Base-by-base conservation (phyloP, 1,140 invertebrate species). In the Hyposmocoma kahamanoa region DNA sequence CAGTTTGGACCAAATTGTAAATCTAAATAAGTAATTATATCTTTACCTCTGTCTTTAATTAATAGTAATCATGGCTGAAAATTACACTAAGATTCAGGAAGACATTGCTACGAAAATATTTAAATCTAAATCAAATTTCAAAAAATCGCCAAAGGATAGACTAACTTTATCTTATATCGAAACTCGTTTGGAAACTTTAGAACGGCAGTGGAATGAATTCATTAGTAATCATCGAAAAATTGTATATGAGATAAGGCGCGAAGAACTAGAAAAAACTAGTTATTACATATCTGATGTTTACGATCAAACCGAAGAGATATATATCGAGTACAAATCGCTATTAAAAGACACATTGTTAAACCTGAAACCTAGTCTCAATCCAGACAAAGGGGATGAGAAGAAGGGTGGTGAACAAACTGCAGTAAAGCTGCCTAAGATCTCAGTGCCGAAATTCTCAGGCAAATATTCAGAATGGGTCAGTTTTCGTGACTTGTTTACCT, bases 201-300 rank as follows among this genome's bases (percentile, higher is more conserved):
- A 64, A 15, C 54, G 58, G 15, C 60, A 64, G 45, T 64, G 57
- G 57, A 44, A n/a, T 10, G 47, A 30, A 9, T 64, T 60, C 48
- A 47, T 52, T 28, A 21, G 13, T 1, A 42, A 47, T 13, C 57
- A 64, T 19, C 13, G 48, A 8, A 42, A 55, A 19, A 49, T 64
- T n/a, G 18, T 55, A 26, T 50, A 30, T 43, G 55, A 41, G 47
- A 54, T 8, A 52, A 43, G 22, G 57, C 55, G 28, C 39, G 56
- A 49, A 22, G 50, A 13, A 36, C n/a, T n/a, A n/a, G n/a, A n/a
- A 22, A 11, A 47, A 22, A 15, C 59, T 1, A 24, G 50, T 13
- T 65, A 59, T 30, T 61, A 61, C 32, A 21, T 54, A 17, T 56
- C 60, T 43, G 62, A 65, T 48, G 50, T 58, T 18, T 64, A 13